A percentile compares a stretch with the other conserved stretches of the same genome.
phyloP scores from a whole-genome alignment of 37 sponge, comb jelly and placozoan genomes.

The Lycopodina hypogea region DNA sequence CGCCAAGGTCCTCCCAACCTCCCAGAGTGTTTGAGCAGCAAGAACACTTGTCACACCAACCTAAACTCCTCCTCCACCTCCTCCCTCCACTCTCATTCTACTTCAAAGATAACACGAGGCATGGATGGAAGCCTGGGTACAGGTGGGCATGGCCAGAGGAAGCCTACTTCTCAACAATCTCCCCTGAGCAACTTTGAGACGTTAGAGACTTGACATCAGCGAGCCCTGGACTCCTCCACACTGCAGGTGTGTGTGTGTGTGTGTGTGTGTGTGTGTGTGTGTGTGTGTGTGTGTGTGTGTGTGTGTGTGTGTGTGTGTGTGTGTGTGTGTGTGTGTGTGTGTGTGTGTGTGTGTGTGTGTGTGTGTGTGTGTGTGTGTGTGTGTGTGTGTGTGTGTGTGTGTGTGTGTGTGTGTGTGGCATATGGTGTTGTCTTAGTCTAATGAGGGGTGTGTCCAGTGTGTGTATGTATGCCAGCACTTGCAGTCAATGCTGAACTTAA shows the following conservation, averaged over 20 bases:
- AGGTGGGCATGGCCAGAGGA: conserved; percentile 2
- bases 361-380: too few relatives aligned
- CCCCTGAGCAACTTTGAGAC: conserved; percentile 14
- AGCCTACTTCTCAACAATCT: neutral
- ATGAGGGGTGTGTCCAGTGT: too few relatives aligned
- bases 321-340: too few relatives aligned
- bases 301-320: too few relatives aligned
- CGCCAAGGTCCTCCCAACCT: neutral
- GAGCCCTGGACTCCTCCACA: conserved; percentile 43
- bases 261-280: too few relatives aligned
- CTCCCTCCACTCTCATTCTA: neutral
- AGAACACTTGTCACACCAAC: neutral
- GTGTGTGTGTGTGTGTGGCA: too few relatives aligned
- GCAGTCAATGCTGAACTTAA: too few relatives aligned
- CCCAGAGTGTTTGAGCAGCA: neutral
- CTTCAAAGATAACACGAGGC: neutral
- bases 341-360: too few relatives aligned
- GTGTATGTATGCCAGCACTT: too few relatives aligned
- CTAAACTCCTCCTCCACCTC: conserved; percentile 7
- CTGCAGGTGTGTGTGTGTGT: conserved; percentile 39
- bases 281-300: too few relatives aligned
- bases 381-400: too few relatives aligned
- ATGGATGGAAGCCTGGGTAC: neutral
- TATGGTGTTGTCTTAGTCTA: too few relatives aligned
- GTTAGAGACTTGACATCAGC: conserved; percentile 34